These are phyloP conservation scores for Murina feae DNA, from an alignment of 2,113 vertebrate species.

Conservation along the genomic window DNA sequence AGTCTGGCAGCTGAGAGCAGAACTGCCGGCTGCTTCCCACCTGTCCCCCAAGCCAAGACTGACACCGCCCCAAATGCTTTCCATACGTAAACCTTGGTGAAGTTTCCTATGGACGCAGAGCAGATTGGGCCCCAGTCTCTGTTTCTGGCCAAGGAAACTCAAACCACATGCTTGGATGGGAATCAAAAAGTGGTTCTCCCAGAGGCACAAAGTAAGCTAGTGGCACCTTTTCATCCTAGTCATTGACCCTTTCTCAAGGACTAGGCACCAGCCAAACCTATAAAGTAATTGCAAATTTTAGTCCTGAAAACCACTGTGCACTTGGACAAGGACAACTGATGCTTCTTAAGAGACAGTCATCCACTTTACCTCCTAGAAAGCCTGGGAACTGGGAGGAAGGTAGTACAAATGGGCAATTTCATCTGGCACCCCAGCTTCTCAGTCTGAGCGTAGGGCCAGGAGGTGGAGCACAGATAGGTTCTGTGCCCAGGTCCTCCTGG, in stretches of 20 bases:
- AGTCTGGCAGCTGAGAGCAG: constrained; percentile 6
- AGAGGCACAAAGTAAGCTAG: not conserved
- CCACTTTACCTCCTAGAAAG: not conserved
- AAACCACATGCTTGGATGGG: constrained; percentile 42
- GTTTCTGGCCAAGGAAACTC: constrained; percentile 34
- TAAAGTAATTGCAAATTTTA: not conserved
- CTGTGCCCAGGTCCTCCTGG: not conserved
- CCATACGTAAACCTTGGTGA: not conserved
- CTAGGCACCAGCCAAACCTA: not conserved
- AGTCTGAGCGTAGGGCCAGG: not conserved
- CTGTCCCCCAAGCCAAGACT: constrained; percentile 24
- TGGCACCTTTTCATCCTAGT: not conserved
- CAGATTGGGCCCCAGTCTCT: not conserved
- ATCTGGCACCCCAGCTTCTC: not conserved
- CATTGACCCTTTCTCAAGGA: not conserved
- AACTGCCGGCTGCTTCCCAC: not conserved
- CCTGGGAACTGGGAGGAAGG: not conserved
- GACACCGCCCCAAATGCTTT: constrained; percentile 36
- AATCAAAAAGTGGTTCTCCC: not conserved
- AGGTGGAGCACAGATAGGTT: not conserved
- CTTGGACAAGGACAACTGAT: not conserved
- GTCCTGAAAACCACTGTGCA: not conserved
- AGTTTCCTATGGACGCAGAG: not conserved
- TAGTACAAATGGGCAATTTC: not conserved
- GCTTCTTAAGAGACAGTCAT: not conserved